Conservation (phyloP, 2,797 vertebrate species). For the Myripristis murdjan region DNA sequence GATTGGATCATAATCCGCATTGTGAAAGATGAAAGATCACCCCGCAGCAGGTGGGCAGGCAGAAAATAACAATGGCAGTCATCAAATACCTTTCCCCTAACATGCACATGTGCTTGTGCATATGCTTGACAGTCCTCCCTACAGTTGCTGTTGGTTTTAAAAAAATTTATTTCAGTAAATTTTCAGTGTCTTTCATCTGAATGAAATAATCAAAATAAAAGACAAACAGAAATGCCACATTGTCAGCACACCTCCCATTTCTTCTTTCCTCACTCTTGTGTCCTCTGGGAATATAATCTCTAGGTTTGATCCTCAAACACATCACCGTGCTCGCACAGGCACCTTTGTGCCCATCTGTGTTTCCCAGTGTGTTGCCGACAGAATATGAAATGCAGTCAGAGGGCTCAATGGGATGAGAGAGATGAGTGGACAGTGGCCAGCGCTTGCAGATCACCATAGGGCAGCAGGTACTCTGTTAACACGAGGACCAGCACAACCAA, state of each 20-base stretch:
- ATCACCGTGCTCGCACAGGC: slow-evolving; percentile 54
- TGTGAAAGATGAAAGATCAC: slow-evolving; percentile 60
- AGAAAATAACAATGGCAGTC: slow-evolving; percentile 35
- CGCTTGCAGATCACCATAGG: slow-evolving; percentile 26
- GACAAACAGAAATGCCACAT: slow-evolving; percentile 1
- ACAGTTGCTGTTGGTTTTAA: neutral
- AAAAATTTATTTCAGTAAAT: neutral
- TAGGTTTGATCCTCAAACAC: slow-evolving; percentile 66
- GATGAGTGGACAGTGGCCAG: slow-evolving; percentile 26
- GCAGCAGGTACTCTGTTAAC: slow-evolving; percentile 29
- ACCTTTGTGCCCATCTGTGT: slow-evolving; percentile 48
- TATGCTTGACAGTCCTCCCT: neutral
- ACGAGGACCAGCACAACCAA: slow-evolving; percentile 2
- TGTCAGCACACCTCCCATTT: neutral
- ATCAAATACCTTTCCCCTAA: slow-evolving; percentile 28
- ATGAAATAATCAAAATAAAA: slow-evolving; percentile 11
- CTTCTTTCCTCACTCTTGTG: slow-evolving; percentile 12
- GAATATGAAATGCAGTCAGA: slow-evolving; percentile 62
- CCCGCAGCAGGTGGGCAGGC: slow-evolving; percentile 12
- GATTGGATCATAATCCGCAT: slow-evolving; percentile 72
- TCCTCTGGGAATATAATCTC: slow-evolving; percentile 54
- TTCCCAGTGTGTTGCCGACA: slow-evolving; percentile 45
- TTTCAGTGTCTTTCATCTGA: slow-evolving; percentile 6
- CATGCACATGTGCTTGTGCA: neutral
- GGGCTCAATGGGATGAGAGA: neutral